phyloP scores from a whole-genome alignment of 2,797 vertebrate genomes.

The Synaphobranchus kaupii region DNA sequence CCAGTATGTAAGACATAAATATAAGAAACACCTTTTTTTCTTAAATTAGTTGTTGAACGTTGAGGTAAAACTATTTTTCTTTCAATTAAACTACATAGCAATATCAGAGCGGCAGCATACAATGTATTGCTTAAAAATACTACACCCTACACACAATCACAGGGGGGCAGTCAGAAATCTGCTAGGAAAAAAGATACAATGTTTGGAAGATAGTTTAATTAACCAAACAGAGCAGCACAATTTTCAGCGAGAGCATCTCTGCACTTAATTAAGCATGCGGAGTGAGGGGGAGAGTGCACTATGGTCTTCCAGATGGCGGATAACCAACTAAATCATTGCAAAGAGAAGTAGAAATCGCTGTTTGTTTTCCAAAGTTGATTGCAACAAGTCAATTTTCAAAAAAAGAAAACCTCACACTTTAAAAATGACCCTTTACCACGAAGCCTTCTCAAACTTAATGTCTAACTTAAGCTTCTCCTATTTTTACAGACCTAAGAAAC shows the following conservation, averaged over 20 bases:
- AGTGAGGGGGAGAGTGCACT: constrained; percentile 64
- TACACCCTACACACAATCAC: neutral
- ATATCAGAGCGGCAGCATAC: neutral
- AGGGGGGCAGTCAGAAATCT: constrained; percentile 13
- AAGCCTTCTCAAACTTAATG: constrained; percentile 6
- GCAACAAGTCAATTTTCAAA: constrained; percentile 51
- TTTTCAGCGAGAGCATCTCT: constrained; percentile 25
- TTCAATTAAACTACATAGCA: neutral
- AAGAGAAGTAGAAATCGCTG: constrained; percentile 61
- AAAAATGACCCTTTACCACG: constrained; percentile 15
- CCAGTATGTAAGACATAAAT: neutral
- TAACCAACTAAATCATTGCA: constrained; percentile 61
- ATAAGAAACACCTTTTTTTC: neutral
- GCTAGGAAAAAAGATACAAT: constrained; percentile 26
- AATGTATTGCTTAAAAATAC: neutral
- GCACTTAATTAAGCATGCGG: constrained; percentile 47
- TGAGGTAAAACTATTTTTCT: neutral
- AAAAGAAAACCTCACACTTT: constrained; percentile 12
- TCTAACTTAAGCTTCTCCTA: constrained; percentile 4
- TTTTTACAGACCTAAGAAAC: neutral
- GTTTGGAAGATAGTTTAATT: constrained; percentile 43
- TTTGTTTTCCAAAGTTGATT: constrained; percentile 64
- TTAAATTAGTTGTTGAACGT: neutral
- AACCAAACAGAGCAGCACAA: constrained; percentile 41
- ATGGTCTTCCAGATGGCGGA: constrained; percentile 76